Evolutionary conservation across 2,888 invertebrate genomes (phyloP), one percentile per base, ranked within the genome.

Genomic region (Embidobia sp.): DNA sequence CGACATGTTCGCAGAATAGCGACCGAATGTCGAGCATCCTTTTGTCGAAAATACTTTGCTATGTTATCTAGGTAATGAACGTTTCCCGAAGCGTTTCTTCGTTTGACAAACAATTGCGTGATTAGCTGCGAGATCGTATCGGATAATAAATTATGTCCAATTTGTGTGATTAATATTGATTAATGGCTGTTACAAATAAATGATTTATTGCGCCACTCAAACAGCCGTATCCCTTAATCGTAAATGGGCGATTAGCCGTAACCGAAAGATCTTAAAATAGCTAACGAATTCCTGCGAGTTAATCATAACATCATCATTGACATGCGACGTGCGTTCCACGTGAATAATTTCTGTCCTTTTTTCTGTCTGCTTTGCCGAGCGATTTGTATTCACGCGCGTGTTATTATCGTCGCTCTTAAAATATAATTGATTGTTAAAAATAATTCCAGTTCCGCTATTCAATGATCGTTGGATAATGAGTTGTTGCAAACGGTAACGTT

Each of bases 31-130:
- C 85, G 79, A 81, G 82, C 79, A 81, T 88, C 84, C 87, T 88
- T 83, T 78, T 84, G 85, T 83, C 86, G 85, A 89, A 84, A 86
- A 84, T 79, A 83, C 63, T 80, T 82, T 85, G 87, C 88, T 84
- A 89, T 89, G 89, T 88, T 88, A 85, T 87, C 86, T 86, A 89
- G 89, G 89, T 88, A 85, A 85, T n/a, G n/a, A n/a, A n/a, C n/a
- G n/a, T n/a, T n/a, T n/a, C n/a, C n/a, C n/a, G n/a, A n/a, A n/a
- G n/a, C n/a, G n/a, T n/a, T n/a, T n/a, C n/a, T n/a, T n/a, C n/a
- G n/a, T n/a, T n/a, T n/a, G n/a, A n/a, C n/a, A n/a, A n/a, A n/a
- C n/a, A n/a, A n/a, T n/a, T n/a, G n/a, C n/a, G n/a, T n/a, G n/a
- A n/a, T n/a, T n/a, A n/a, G n/a, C n/a, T n/a, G n/a, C n/a, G n/a